A percentile compares a stretch with the other conserved stretches of the same genome.
Evolutionary conservation across 2,113 vertebrate genomes (phyloP).

Genomic region (Neodontobutis hainanensis): DNA sequence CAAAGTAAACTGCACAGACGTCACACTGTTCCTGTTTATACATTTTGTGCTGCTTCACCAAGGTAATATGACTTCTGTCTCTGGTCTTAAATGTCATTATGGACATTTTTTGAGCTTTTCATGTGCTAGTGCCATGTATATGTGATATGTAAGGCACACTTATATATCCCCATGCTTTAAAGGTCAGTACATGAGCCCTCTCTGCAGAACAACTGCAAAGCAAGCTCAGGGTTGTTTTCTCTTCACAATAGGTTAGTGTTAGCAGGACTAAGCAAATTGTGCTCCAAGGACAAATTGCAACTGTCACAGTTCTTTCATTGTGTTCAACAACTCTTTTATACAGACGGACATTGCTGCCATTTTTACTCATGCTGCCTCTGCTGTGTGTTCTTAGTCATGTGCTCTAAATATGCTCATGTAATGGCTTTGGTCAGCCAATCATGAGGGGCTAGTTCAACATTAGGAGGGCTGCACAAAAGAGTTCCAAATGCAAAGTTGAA

Average conservation of each 20-base stretch:
- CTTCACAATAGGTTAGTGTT: not conserved
- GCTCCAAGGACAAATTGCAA: conserved; percentile 5
- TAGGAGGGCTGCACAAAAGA: not conserved
- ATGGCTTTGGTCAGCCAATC: not conserved
- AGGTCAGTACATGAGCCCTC: conserved; percentile 31
- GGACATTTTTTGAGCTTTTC: no score
- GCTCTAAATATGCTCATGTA: conserved; percentile 9
- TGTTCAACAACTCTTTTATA: not conserved
- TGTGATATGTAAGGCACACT: conserved; percentile 32
- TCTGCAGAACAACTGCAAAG: conserved; percentile 10
- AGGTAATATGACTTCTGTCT: no score
- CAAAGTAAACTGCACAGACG: no score
- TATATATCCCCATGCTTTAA: conserved; percentile 29
- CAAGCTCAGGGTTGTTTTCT: conserved; percentile 7
- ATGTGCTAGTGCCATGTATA: conserved; percentile 11
- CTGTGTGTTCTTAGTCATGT: not conserved
- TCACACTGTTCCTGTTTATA: no score
- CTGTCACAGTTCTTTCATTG: not conserved
- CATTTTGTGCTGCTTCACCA: no score
- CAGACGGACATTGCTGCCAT: not conserved
- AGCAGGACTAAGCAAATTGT: conserved; percentile 9
- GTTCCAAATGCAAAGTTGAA: not conserved
- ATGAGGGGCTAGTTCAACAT: not conserved
- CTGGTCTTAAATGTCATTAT: no score
- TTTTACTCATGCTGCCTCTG: not conserved